Evolutionary conservation across 2,888 invertebrate genomes (phyloP).

Genomic region (Cancer borealis): DNA sequence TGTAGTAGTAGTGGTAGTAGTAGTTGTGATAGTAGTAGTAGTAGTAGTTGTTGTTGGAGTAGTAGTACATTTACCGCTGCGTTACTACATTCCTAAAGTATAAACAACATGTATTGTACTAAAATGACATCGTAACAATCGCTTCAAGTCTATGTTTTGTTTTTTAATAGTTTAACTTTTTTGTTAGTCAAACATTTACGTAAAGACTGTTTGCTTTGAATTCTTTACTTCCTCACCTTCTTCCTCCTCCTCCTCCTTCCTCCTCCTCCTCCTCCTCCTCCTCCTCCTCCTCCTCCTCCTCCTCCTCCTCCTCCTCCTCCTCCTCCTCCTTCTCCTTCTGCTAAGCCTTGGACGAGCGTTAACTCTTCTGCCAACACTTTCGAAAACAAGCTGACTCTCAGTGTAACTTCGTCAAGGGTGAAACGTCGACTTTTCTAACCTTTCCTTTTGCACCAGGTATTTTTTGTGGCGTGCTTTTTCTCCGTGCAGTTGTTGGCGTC

Average conservation of each 20-base stretch:
- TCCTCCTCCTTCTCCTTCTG: too few species aligned
- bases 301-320: too few species aligned
- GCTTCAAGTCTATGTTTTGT: not conserved
- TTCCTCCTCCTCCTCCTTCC: too few species aligned
- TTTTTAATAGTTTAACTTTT: not conserved
- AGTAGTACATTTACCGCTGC: not conserved
- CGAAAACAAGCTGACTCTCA: not conserved
- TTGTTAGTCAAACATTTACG: constrained; percentile 20
- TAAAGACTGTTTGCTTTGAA: not conserved
- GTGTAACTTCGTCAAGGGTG: not conserved
- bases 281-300: too few species aligned
- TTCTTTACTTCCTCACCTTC: not conserved
- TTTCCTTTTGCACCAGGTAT: not conserved
- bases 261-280: too few species aligned
- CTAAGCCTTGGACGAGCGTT: not conserved
- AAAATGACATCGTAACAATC: not conserved
- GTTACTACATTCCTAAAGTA: not conserved
- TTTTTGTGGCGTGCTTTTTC: not conserved
- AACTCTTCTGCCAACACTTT: not conserved
- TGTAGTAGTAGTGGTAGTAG: constrained; percentile 32
- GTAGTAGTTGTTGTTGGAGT: not conserved
- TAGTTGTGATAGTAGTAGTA: constrained; percentile 39
- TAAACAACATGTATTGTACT: not conserved
- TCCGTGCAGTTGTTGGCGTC: not conserved
- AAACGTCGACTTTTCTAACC: not conserved